Conservation (phyloP, 2,888 invertebrate species). For the Antitype chi region DNA sequence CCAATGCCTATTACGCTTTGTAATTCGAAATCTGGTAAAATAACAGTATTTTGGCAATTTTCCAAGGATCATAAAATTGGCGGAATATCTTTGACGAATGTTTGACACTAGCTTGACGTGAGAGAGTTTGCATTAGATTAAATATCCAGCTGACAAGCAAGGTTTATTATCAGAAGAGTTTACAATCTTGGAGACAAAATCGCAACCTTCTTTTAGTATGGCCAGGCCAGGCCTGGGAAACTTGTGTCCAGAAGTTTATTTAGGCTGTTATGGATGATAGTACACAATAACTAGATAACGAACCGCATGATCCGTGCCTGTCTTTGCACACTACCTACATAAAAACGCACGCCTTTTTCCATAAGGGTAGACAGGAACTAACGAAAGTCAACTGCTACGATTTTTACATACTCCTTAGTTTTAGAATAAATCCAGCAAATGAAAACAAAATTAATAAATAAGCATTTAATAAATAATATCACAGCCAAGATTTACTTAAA, state of each 20-base stretch:
- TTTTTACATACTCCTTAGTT: background rate
- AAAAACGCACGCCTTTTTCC: background rate
- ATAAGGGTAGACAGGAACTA: background rate
- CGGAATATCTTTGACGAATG: background rate
- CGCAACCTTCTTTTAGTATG: background rate
- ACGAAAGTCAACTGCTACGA: background rate
- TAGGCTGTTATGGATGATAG: background rate
- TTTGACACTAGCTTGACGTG: background rate
- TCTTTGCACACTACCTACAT: background rate
- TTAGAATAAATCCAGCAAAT: background rate
- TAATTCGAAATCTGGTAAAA: background rate
- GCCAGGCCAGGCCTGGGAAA: too few relatives aligned
- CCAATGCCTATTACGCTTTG: background rate
- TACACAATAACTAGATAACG: too few relatives aligned
- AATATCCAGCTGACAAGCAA: background rate
- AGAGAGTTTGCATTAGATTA: background rate
- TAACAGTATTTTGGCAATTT: background rate
- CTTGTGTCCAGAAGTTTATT: background rate
- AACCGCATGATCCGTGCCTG: too few relatives aligned
- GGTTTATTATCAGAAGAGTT: background rate
- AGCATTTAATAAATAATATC: slow-evolving; percentile 25
- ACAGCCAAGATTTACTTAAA: slow-evolving; percentile 30
- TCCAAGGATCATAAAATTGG: background rate
- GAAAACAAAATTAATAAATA: slow-evolving; percentile 11
- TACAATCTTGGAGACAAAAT: background rate